Evolutionary conservation across 2,113 vertebrate species (phyloP).

Genomic region (Ibidorhyncha struthersii): DNA sequence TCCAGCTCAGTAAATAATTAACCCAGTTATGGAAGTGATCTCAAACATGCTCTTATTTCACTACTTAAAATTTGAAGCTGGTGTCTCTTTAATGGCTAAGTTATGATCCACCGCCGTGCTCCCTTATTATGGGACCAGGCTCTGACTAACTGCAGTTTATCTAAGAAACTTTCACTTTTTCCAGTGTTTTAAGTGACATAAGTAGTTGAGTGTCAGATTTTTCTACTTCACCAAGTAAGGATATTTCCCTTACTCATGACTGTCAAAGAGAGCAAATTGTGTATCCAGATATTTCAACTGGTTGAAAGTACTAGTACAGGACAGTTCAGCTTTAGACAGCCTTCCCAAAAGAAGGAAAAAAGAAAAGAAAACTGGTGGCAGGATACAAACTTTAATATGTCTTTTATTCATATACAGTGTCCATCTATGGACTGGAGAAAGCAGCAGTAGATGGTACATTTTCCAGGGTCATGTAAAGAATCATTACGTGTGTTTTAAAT

Average conservation of each 20-base stretch:
- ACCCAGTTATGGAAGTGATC: background rate
- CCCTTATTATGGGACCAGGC: background rate
- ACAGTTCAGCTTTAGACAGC: background rate
- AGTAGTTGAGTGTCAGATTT: background rate
- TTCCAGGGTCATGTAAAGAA: background rate
- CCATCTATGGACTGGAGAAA: background rate
- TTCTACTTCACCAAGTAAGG: background rate
- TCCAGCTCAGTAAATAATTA: background rate
- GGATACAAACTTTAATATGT: background rate
- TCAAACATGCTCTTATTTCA: background rate
- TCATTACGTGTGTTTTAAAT: background rate
- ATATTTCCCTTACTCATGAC: background rate
- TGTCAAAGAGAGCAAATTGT: background rate
- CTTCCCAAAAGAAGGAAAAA: background rate
- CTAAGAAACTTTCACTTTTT: background rate
- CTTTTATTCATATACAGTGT: background rate
- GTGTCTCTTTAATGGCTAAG: background rate
- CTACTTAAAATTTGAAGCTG: background rate
- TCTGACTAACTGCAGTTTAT: background rate
- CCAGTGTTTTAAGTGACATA: background rate
- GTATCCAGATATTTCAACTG: background rate
- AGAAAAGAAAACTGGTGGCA: background rate
- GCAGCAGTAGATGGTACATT: background rate
- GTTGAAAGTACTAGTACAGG: background rate
- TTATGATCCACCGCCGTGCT: background rate